Evolutionary conservation across 2,113 vertebrate genomes (phyloP).

Genomic region (Dendrocopos noguchii): DNA sequence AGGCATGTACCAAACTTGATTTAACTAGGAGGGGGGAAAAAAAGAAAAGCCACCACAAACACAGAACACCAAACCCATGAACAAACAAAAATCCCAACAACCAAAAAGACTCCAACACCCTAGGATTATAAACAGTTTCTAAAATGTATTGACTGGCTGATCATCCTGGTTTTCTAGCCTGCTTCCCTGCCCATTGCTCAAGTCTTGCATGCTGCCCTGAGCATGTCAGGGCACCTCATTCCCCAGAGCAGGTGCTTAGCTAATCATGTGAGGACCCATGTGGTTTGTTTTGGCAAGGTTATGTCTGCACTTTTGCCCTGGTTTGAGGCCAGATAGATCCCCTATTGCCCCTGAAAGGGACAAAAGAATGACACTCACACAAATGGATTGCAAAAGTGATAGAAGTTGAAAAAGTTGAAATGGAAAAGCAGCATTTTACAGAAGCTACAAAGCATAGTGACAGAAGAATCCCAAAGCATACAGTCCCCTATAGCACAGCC

Average conservation of each 20-base stretch:
- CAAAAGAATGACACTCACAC: too few species aligned
- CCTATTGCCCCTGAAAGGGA: too few species aligned
- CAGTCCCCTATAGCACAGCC: too few species aligned
- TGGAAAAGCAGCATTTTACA: too few species aligned
- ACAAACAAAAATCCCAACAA: too few species aligned
- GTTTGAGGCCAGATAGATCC: too few species aligned
- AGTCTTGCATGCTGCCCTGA: fast-evolving
- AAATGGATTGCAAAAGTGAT: too few species aligned
- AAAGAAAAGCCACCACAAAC: neutral
- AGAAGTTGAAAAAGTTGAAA: too few species aligned
- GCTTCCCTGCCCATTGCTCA: neutral
- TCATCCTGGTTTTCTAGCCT: fast-evolving
- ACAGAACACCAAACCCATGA: too few species aligned
- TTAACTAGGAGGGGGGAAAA: neutral
- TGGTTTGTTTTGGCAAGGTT: neutral
- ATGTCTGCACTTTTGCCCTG: fast-evolving
- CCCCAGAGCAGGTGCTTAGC: fast-evolving
- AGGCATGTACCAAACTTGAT: neutral
- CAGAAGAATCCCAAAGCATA: too few species aligned
- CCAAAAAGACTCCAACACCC: neutral
- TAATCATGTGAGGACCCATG: fast-evolving
- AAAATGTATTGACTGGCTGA: too few species aligned
- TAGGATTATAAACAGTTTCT: neutral
- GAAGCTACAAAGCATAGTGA: too few species aligned
- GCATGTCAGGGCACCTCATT: fast-evolving